Evolutionary conservation across 1,140 invertebrate genomes (phyloP).

Genomic region (Calephelis virginiensis): DNA sequence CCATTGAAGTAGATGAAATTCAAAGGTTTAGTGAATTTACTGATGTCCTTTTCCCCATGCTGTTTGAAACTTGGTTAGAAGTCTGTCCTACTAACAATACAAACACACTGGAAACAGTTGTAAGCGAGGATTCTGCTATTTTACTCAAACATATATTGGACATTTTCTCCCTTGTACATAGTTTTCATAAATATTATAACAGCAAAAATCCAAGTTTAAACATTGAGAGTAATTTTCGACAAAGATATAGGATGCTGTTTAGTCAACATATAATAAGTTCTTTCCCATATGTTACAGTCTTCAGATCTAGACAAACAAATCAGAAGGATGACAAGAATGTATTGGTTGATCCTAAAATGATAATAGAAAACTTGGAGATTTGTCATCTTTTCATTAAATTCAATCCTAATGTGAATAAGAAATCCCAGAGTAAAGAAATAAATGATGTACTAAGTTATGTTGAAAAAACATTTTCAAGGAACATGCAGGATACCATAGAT

Average conservation of each 20-base stretch:
- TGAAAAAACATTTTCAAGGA: conserved; percentile 62
- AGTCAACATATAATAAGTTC: conserved; percentile 72
- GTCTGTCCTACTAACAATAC: conserved; percentile 75
- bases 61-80: conserved; percentile 87
- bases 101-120: conserved; percentile 60
- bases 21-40: conserved; percentile 78
- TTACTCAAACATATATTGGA: conserved; percentile 79
- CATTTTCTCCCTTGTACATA: conserved; percentile 79
- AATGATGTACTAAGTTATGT: conserved; percentile 66
- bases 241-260: conserved; percentile 75
- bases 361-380: conserved; percentile 77
- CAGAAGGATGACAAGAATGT: conserved; percentile 38
- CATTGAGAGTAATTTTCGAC: conserved; percentile 69
- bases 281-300: conserved; percentile 78
- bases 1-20: conserved; percentile 52
- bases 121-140: conserved; percentile 78
- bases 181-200: conserved; percentile 68
- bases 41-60: conserved; percentile 82
- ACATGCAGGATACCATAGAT: conserved; percentile 43
- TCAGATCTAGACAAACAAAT: conserved; percentile 45
- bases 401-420: conserved; percentile 63
- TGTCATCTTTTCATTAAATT: conserved; percentile 75
- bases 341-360: conserved; percentile 69
- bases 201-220: conserved; percentile 50
- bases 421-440: conserved; percentile 53